Percentiles rank a stretch among this genome's conserved stretches.
These are phyloP conservation scores for Hyaena hyaena DNA, from an alignment of 2,113 vertebrate genomes.

Conservation along the genomic window DNA sequence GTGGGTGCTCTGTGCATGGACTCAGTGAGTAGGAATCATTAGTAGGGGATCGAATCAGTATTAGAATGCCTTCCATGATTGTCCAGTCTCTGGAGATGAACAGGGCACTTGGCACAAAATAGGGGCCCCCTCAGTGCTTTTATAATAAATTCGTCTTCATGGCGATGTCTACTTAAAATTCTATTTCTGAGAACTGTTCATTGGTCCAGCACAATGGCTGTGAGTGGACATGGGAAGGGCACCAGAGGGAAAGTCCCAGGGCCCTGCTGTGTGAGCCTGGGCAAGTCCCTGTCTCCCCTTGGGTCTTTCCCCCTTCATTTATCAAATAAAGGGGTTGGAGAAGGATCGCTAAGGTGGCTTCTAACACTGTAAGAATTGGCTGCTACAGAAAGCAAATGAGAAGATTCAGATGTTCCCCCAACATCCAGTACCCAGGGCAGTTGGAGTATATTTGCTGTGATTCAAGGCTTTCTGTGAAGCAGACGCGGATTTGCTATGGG, in stretches of 20 bases:
- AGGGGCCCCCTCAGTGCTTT: not conserved
- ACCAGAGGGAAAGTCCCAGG: accelerated
- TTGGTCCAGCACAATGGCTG: not conserved
- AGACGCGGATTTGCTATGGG: not conserved
- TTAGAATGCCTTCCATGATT: not conserved
- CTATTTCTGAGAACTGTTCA: not conserved
- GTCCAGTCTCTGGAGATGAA: not conserved
- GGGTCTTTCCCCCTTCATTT: not conserved
- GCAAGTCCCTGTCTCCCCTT: not conserved
- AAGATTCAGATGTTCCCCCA: not conserved
- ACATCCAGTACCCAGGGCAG: not conserved
- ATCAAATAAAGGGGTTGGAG: not conserved
- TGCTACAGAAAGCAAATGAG: not conserved
- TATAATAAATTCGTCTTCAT: not conserved
- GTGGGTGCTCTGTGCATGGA: not conserved
- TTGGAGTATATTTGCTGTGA: accelerated
- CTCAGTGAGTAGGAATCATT: not conserved
- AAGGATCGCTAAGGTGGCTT: not conserved
- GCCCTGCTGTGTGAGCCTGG: not conserved
- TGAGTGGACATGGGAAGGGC: not conserved
- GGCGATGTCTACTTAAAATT: not conserved
- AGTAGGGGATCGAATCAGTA: not conserved
- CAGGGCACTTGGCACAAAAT: not conserved
- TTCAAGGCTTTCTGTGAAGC: not conserved
- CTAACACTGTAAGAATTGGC: not conserved